These are phyloP conservation scores for Pandemis heparana DNA, from an alignment of 2,888 invertebrate species.

Conservation along the genomic window DNA sequence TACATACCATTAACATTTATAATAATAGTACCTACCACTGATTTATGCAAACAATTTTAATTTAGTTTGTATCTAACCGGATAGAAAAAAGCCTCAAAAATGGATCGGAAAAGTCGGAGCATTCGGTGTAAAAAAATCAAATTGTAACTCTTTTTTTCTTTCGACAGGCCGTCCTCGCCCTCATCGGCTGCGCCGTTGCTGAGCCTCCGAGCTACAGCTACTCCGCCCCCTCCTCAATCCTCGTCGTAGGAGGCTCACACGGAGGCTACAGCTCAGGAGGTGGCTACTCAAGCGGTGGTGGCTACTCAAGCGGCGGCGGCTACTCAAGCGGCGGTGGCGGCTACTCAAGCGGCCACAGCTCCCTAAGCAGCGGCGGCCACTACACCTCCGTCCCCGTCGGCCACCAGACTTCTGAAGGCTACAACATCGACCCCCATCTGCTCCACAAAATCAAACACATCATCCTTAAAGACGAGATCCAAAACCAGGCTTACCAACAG, in stretches of 20 bases:
- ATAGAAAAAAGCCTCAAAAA: too few species aligned
- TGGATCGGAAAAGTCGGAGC: too few species aligned
- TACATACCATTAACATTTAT: too few species aligned
- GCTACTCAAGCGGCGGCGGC: conserved; percentile 89
- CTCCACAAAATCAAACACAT: conserved; percentile 94
- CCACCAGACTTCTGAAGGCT: conserved; percentile 92
- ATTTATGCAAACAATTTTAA: too few species aligned
- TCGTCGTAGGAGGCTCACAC: conserved; percentile 73
- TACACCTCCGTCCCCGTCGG: conserved; percentile 91
- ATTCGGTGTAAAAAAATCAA: not conserved
- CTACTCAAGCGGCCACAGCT: conserved; percentile 63
- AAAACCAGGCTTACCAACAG: conserved; percentile 80
- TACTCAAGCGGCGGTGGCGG: conserved; percentile 80
- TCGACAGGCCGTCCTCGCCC: conserved; percentile 88
- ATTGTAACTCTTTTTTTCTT: conserved; percentile 44
- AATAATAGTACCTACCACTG: too few species aligned
- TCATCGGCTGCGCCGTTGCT: conserved; percentile 91
- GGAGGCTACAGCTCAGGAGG: conserved; percentile 87
- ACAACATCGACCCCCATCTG: conserved; percentile 92
- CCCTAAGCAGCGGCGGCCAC: conserved; percentile 88
- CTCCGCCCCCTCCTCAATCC: conserved; percentile 79
- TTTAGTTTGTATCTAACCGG: too few species aligned
- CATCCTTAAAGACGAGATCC: conserved; percentile 91
- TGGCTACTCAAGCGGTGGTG: conserved; percentile 83
- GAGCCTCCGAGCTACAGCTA: conserved; percentile 91